A percentile compares a stretch with the other conserved stretches of the same genome.
phyloP scores from a whole-genome alignment of 2,797 vertebrate genomes.

The Peromyscus attwateri region DNA sequence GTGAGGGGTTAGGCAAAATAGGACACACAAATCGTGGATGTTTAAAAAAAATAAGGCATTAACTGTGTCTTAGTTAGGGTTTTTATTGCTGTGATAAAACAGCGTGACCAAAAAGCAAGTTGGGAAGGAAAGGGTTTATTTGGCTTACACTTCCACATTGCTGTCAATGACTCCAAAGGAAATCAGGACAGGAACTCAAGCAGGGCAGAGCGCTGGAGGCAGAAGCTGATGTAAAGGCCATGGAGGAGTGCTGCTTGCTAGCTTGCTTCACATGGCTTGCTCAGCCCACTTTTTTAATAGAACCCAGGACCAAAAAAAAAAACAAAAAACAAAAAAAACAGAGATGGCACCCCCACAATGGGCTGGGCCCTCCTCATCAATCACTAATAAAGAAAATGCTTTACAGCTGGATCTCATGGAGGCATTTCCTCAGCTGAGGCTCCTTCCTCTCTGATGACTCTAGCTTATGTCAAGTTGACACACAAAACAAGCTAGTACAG shows the following conservation, averaged over 20 bases:
- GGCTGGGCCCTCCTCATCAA: neutral
- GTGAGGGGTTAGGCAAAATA: neutral
- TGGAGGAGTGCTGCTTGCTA: neutral
- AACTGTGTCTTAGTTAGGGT: neutral
- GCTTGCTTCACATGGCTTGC: neutral
- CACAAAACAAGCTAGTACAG: neutral
- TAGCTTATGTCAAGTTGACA: neutral
- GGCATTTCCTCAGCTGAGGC: neutral
- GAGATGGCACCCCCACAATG: neutral
- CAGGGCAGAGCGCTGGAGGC: neutral
- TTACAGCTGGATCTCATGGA: neutral
- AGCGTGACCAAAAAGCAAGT: neutral
- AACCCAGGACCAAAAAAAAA: neutral
- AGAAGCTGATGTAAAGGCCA: neutral
- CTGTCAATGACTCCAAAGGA: neutral
- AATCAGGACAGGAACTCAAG: neutral
- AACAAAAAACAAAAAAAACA: neutral
- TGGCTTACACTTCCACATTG: neutral
- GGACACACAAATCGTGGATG: neutral
- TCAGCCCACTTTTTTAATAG: neutral
- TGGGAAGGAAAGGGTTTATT: neutral
- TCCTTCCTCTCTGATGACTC: neutral
- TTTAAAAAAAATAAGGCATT: slow-evolving; percentile 6
- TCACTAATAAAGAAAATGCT: neutral
- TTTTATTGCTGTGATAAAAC: neutral